A percentile compares a stretch with the other conserved stretches of the same genome.
phyloP scores from a whole-genome alignment of 2,113 vertebrate genomes.

The Platichthys stellatus region DNA sequence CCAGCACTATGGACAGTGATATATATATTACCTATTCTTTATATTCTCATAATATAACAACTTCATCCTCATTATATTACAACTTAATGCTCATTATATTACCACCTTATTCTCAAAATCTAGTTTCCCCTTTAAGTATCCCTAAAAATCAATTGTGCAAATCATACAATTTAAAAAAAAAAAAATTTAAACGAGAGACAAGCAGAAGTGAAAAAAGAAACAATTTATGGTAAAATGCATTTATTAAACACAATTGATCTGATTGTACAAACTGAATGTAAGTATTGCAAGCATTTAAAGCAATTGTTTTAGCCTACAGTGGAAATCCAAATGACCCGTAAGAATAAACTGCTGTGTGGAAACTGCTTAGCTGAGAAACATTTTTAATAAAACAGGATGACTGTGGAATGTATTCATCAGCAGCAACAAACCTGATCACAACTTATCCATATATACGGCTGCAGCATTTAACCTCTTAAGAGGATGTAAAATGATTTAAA shows the following conservation, averaged over 20 bases:
- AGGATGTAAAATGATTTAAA: neutral
- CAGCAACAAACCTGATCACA: neutral
- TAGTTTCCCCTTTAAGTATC: too few species aligned
- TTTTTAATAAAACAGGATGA: neutral
- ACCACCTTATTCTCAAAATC: too few species aligned
- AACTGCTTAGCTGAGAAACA: neutral
- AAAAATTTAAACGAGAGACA: neutral
- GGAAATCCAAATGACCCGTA: neutral
- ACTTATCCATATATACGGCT: neutral
- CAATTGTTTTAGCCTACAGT: neutral
- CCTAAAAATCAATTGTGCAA: too few species aligned
- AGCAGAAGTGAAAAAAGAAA: neutral
- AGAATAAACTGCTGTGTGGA: conserved; percentile 1
- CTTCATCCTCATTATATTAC: too few species aligned
- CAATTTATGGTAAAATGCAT: conserved; percentile 32
- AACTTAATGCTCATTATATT: too few species aligned
- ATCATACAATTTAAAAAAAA: too few species aligned
- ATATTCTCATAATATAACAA: too few species aligned
- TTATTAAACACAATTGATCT: conserved; percentile 36
- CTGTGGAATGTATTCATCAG: neutral
- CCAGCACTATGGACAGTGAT: too few species aligned
- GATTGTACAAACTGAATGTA: conserved; percentile 13
- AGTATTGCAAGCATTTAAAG: conserved; percentile 26
- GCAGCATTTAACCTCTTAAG: neutral
- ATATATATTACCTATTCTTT: too few species aligned